These are phyloP conservation scores for Austrofundulus limnaeus DNA, from an alignment of 2,113 vertebrate genomes.

Conservation along the genomic window DNA sequence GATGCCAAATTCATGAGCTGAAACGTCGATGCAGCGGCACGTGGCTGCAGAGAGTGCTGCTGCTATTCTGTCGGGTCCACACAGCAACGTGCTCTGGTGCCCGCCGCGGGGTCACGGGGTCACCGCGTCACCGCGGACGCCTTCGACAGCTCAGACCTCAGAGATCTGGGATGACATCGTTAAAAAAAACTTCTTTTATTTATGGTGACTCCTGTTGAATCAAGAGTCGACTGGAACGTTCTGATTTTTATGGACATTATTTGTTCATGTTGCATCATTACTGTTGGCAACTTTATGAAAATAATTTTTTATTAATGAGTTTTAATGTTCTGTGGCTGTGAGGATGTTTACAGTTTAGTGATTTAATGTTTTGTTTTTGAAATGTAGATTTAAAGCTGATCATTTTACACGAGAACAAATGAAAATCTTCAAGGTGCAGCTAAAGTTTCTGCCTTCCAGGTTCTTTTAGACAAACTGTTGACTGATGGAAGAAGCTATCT, in stretches of 20 bases:
- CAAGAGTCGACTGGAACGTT: neutral
- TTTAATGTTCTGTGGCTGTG: neutral
- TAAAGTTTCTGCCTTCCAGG: neutral
- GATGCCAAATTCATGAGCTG: slow-evolving; percentile 59
- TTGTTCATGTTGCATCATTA: neutral
- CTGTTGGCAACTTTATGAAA: neutral
- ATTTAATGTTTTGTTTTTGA: neutral
- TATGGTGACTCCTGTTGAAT: neutral
- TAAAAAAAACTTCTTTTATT: neutral
- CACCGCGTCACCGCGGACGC: neutral
- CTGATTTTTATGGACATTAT: neutral
- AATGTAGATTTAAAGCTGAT: neutral
- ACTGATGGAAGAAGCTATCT: neutral
- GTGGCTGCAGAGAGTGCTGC: slow-evolving; percentile 52
- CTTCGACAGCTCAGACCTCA: neutral
- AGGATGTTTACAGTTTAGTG: neutral
- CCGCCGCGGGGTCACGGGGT: neutral
- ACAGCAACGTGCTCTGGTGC: neutral
- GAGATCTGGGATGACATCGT: neutral
- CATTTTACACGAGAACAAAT: neutral
- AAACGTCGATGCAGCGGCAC: slow-evolving; percentile 58
- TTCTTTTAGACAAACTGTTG: neutral
- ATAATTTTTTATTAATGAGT: neutral
- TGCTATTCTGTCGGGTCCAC: slow-evolving; percentile 8
- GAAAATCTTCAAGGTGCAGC: neutral